A percentile compares a stretch with the other conserved stretches of the same genome.
Conservation (phyloP, 2,888 invertebrate genomes). For the Odontocolon sp. region DNA sequence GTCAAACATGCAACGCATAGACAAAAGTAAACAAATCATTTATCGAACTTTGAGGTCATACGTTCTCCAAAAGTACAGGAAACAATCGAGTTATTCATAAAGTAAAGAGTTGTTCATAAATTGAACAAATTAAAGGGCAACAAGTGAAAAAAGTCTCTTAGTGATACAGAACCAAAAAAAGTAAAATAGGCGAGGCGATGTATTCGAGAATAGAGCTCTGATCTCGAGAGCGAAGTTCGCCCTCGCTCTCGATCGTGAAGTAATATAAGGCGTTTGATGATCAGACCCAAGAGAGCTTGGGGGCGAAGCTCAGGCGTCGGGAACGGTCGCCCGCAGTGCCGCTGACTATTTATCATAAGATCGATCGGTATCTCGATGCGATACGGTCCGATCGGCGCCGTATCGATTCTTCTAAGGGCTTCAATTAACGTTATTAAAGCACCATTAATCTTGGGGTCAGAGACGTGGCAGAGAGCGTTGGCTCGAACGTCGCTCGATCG, state of each 20-base stretch:
- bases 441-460: conserved; percentile 77
- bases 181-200: conserved; percentile 4
- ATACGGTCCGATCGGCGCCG: conserved; percentile 72
- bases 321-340: conserved; percentile 79
- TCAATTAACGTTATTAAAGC: conserved; percentile 80
- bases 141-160: background rate
- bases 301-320: conserved; percentile 69
- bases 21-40: background rate
- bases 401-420: conserved; percentile 80
- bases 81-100: background rate
- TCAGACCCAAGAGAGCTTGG: conserved; percentile 32
- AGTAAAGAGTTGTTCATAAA: background rate
- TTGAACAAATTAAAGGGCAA: background rate
- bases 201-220: background rate
- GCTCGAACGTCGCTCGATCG: conserved; percentile 70
- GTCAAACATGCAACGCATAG: background rate
- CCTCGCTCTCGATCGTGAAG: conserved; percentile 22
- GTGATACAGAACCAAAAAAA: background rate
- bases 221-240: conserved; percentile 23
- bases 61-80: background rate
- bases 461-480: conserved; percentile 71
- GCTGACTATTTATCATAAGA: conserved; percentile 80
- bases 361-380: conserved; percentile 79
- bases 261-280: conserved; percentile 38
- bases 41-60: too few relatives aligned